Evolutionary conservation across 2,113 vertebrate genomes (phyloP), one percentile per base, ranked within the genome.

Genomic region (Rhombomys opimus): DNA sequence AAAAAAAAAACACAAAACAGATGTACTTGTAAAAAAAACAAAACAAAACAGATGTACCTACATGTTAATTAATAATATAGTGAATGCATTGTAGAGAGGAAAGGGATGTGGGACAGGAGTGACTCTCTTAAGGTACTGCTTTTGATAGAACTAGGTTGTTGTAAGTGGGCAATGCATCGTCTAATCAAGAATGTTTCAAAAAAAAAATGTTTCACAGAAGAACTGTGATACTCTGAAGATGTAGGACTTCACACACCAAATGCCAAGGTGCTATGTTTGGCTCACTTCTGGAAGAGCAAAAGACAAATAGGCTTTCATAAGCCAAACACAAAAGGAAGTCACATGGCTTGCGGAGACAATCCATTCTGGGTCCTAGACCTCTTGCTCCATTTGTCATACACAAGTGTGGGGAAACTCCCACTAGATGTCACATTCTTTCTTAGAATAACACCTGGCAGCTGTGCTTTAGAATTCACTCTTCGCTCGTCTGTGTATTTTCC

Each of bases 201-300:
- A n/a, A n/a, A n/a, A n/a, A n/a, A 52, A 73, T 89, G 75, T 54
- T 96, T 92, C 85, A 25, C 13, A 38, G 86, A 93, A 95, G 3
- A 23, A 94, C 25, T 89, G 0, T 67, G 30, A 7, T 65, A 0
- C 46, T 50, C 2, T 73, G 23, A 1, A 65, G 35, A 23, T 14
- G 14, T 46, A 86, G 67, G 22, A 57, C 7, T 67, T 89, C 68
- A 86, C 65, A 46, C 5, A 61, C 46, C 80, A 90, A 41, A 50
- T 63, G 25, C 18, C 59, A 23, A 65, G 5, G 61, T 32, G 50
- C 0, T 89, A 41, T 35, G 5, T 13, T 20, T 54, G 76, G 61
- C 1, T 17, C 32, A n/a, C 32, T 13, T 27, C 18, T 57, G 80
- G 46, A 59, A 38, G 41, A 81, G 30, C 46, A 72, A 30, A 10